Conservation (phyloP, 2,113 vertebrate genomes). For the Edolisoma coerulescens region DNA sequence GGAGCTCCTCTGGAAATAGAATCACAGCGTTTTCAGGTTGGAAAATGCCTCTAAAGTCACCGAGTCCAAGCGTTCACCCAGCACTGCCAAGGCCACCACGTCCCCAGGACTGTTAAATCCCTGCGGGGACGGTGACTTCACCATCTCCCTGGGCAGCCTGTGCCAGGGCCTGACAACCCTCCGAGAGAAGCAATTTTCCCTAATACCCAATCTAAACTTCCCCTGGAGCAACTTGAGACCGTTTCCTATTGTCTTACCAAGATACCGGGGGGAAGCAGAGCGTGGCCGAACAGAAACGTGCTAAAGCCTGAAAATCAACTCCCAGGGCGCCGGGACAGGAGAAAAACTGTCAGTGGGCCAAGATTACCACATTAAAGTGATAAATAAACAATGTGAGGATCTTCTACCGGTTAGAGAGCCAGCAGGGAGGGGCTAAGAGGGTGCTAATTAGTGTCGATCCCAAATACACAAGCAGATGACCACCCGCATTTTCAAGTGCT, state of each 20-base stretch:
- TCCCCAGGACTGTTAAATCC: background rate
- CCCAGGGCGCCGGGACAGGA: fast-evolving
- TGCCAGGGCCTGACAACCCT: background rate
- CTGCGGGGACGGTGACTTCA: background rate
- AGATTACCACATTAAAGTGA: fast-evolving
- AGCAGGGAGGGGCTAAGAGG: background rate
- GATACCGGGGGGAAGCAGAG: fast-evolving
- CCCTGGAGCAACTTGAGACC: background rate
- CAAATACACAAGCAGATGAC: background rate
- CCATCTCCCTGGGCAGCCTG: background rate
- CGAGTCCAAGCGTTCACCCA: background rate
- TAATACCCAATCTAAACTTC: background rate
- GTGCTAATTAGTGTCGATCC: background rate
- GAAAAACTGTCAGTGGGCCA: fast-evolving
- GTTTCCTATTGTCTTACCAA: background rate
- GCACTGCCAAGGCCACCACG: background rate
- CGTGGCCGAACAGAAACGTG: fast-evolving
- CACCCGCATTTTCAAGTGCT: background rate
- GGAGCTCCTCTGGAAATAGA: background rate
- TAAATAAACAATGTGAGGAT: background rate
- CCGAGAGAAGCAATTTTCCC: background rate
- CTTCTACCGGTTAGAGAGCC: background rate
- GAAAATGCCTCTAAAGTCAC: background rate
- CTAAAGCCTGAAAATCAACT: background rate
- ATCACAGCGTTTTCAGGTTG: fast-evolving